phyloP scores from a whole-genome alignment of 2,888 invertebrate genomes.

The Thysanoteuthis rhombus region DNA sequence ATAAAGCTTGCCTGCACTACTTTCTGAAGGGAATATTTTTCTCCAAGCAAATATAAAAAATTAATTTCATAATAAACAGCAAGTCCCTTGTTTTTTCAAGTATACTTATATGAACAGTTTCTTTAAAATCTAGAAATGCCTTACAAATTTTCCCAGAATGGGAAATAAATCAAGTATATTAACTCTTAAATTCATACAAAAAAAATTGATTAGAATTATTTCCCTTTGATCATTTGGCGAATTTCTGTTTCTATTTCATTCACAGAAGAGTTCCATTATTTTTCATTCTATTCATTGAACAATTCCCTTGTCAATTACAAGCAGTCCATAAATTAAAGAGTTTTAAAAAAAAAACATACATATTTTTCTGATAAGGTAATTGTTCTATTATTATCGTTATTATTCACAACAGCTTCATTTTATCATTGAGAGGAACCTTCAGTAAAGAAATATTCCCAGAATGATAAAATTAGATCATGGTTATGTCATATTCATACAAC shows the following conservation, averaged over 20 bases:
- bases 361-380: background rate
- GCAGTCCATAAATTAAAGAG: no score
- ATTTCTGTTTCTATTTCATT: no score
- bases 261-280: no score
- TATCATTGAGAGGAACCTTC: background rate
- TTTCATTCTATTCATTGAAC: no score
- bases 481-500: background rate
- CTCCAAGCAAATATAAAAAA: background rate
- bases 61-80: background rate
- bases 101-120: background rate
- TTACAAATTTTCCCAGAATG: background rate
- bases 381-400: background rate
- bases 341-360: background rate
- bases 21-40: background rate
- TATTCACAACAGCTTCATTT: background rate
- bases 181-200: no score
- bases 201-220: no score
- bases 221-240: no score
- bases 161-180: background rate
- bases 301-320: no score
- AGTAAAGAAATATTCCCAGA: background rate
- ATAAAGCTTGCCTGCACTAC: no score
- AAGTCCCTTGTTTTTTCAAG: background rate
- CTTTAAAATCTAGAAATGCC: background rate
- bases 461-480: background rate